A percentile compares a stretch with the other conserved stretches of the same genome.
These are phyloP conservation scores for Cordilura impudica DNA, from an alignment of 2,888 invertebrate genomes.

Conservation along the genomic window DNA sequence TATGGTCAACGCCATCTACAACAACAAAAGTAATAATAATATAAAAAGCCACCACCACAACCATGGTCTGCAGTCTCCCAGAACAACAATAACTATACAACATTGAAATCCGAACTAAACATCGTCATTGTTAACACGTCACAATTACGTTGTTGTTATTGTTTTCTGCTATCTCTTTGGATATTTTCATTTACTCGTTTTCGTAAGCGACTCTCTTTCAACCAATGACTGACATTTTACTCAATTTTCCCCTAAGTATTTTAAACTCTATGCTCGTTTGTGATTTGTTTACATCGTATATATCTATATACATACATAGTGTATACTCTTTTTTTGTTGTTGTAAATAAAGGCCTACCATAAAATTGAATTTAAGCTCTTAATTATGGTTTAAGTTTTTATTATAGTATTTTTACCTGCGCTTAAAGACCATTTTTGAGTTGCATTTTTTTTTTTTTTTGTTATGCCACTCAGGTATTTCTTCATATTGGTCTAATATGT, in stretches of 20 bases:
- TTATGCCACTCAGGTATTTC: background rate
- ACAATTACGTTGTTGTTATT: slow-evolving; percentile 16
- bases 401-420: slow-evolving; percentile 5
- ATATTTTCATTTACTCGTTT: slow-evolving; percentile 12
- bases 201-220: background rate
- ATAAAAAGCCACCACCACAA: slow-evolving; percentile 18
- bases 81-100: slow-evolving; percentile 12
- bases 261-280: background rate
- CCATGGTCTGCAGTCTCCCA: background rate
- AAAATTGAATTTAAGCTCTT: slow-evolving; percentile 29
- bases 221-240: slow-evolving; percentile 56
- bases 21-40: too few species aligned
- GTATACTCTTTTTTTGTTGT: background rate
- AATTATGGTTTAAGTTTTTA: slow-evolving; percentile 28
- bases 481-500: background rate
- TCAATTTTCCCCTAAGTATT: slow-evolving; percentile 53
- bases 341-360: background rate
- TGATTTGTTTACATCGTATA: background rate
- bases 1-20: slow-evolving; percentile 53
- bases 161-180: background rate
- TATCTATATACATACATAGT: background rate
- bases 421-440: background rate
- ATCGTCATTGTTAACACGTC: slow-evolving; percentile 58
- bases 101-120: slow-evolving; percentile 5
- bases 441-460: slow-evolving; percentile 1